Evolutionary conservation across 2,797 vertebrate genomes (phyloP), one percentile per base, ranked within the genome.

Genomic region (Florisuga fusca): DNA sequence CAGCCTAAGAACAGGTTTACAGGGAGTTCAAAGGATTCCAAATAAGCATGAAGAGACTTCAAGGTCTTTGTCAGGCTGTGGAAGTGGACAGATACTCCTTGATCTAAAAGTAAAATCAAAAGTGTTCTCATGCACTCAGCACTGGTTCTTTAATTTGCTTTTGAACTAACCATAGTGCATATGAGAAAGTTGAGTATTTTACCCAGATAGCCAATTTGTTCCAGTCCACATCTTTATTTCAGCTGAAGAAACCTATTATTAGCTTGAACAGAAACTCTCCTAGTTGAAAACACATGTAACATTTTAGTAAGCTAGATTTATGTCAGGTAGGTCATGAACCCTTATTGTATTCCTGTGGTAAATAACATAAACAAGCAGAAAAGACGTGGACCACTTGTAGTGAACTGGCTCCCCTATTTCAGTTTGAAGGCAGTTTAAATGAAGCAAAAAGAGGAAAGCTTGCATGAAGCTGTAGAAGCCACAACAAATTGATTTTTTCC

Each of bases 401-500:
- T 81, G 89, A 96, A 84, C 93, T 91, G 69, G 36, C 38, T 94
- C 63, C 53, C n/a, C 25, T 93, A 71, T 94, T 93, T 93, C 92
- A 87, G 53, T 86, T 50, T 86, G 36, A 94, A 95, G 93, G 74
- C 83, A 84, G 69, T 74, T 95, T 94, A 94, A 94, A 86, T 93
- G 85, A 90, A 91, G 90, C 71, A 96, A 86, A 81, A 94, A 88
- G 29, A 78, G 12, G 61, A 94, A 94, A 96, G 83, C 87, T 93
- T 90, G 77, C 79, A 94, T 55, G 86, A 73, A 78, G 69, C 83
- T 88, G n/a, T 69, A 71, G 79, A 95, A 96, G 38, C 82, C 85
- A 94, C 71, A 91, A 86, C 87, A 93, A 96, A 95, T 94, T 91
- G 93, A 95, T 94, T 96, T 95, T 97, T 96, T 86, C 79, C 89